These are phyloP conservation scores for Yponomeuta cagnagella DNA, from an alignment of 2,888 invertebrate species.

Conservation along the genomic window DNA sequence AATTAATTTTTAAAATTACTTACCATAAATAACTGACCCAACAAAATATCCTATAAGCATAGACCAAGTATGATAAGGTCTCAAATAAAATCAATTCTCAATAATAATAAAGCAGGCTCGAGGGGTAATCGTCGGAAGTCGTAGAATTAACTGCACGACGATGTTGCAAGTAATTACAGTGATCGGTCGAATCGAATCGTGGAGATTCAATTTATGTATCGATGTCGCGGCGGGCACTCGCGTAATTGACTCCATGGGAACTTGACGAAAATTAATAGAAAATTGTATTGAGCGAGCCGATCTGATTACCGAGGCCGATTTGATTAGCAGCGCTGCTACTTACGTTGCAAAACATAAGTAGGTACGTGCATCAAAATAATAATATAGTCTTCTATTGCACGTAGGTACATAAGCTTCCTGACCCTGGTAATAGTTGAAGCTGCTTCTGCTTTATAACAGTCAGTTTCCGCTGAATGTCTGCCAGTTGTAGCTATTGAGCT, in stretches of 20 bases:
- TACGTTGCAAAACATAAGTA: no score
- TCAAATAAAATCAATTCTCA: conserved; percentile 48
- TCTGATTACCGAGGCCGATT: neutral
- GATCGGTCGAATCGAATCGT: conserved; percentile 48
- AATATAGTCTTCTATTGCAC: no score
- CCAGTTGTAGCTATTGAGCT: no score
- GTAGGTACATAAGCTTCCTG: no score
- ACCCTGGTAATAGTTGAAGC: no score
- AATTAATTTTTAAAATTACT: no score
- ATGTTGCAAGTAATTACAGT: conserved; percentile 50
- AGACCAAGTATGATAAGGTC: conserved; percentile 22
- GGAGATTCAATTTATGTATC: conserved; percentile 60
- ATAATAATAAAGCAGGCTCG: conserved; percentile 41
- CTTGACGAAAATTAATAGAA: conserved; percentile 3
- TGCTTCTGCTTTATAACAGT: no score
- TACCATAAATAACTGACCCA: no score
- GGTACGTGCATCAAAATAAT: no score
- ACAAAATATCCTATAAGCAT: no score
- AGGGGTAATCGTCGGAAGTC: conserved; percentile 54
- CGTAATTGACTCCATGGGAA: neutral
- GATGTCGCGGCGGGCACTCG: conserved; percentile 39
- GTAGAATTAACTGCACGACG: conserved; percentile 46
- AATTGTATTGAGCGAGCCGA: neutral
- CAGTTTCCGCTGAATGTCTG: no score
- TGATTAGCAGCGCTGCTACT: neutral